These are phyloP conservation scores for Apis florea DNA, from an alignment of 1,140 invertebrate species.

Conservation along the genomic window DNA sequence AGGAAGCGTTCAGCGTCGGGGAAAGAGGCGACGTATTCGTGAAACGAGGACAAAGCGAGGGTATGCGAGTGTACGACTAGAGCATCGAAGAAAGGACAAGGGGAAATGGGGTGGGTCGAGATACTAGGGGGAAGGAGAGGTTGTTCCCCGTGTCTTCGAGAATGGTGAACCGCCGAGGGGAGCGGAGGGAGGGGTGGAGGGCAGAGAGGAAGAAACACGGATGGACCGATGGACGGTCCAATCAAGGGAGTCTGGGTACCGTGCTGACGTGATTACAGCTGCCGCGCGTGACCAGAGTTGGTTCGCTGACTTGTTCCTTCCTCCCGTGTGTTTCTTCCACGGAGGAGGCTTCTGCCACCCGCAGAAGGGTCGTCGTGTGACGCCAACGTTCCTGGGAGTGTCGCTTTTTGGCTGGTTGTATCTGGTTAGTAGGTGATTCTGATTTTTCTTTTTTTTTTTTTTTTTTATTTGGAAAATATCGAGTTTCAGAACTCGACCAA, in stretches of 20 bases:
- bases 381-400: conserved; percentile 11
- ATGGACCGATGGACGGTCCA: conserved; percentile 67
- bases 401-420: background rate
- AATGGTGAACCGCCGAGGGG: background rate
- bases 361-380: conserved; percentile 22
- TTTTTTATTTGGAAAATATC: no score
- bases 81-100: conserved; percentile 5
- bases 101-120: conserved; percentile 5
- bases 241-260: conserved; percentile 69
- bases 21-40: conserved; percentile 28
- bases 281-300: conserved; percentile 75
- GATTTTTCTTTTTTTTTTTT: no score
- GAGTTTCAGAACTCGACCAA: no score
- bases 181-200: background rate
- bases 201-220: conserved; percentile 41
- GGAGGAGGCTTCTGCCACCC: conserved; percentile 37
- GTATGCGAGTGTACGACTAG: conserved; percentile 1
- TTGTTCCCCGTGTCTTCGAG: background rate
- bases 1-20: background rate
- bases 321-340: conserved; percentile 1
- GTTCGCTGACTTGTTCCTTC: conserved; percentile 61
- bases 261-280: conserved; percentile 76
- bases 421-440: no score
- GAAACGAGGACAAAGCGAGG: conserved; percentile 2
- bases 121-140: background rate